Percentiles rank a stretch among this genome's conserved stretches.
phyloP scores from a whole-genome alignment of 2,888 invertebrate genomes.

The Agrochola macilenta region DNA sequence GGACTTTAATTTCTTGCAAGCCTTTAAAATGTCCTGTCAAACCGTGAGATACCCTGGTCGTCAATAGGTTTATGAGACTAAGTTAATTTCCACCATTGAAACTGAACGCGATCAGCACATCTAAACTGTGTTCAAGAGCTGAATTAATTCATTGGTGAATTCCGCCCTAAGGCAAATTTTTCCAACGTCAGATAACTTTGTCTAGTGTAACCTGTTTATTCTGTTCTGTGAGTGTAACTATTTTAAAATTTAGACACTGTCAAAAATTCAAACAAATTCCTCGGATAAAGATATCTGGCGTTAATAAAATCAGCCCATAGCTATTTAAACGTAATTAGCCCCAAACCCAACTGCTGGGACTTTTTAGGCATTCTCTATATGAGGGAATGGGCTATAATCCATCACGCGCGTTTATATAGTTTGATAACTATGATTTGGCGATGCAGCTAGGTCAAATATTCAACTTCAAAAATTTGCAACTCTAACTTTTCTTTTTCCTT shows the following conservation, averaged over 20 bases:
- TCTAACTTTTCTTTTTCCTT: slow-evolving; percentile 45
- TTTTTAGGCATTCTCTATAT: neutral
- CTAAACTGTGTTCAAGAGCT: too few relatives aligned
- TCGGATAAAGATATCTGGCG: neutral
- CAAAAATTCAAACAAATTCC: neutral
- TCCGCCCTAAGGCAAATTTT: too few relatives aligned
- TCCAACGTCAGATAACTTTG: neutral
- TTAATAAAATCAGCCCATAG: neutral
- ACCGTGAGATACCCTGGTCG: too few relatives aligned
- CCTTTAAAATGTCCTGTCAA: neutral
- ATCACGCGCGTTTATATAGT: neutral
- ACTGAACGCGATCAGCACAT: too few relatives aligned
- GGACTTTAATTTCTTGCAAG: slow-evolving; percentile 10
- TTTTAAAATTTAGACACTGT: too few relatives aligned
- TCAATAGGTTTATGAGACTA: too few relatives aligned
- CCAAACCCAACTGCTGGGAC: neutral
- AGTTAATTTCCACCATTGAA: too few relatives aligned
- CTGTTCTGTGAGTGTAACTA: too few relatives aligned
- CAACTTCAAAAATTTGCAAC: neutral
- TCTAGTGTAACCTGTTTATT: too few relatives aligned
- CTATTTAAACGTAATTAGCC: neutral
- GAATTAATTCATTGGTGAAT: too few relatives aligned
- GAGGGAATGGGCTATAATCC: too few relatives aligned
- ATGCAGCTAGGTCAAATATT: neutral
- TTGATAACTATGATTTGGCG: neutral